Evolutionary conservation across 2,113 vertebrate genomes (phyloP).

Genomic region (Saguinus imperator): DNA sequence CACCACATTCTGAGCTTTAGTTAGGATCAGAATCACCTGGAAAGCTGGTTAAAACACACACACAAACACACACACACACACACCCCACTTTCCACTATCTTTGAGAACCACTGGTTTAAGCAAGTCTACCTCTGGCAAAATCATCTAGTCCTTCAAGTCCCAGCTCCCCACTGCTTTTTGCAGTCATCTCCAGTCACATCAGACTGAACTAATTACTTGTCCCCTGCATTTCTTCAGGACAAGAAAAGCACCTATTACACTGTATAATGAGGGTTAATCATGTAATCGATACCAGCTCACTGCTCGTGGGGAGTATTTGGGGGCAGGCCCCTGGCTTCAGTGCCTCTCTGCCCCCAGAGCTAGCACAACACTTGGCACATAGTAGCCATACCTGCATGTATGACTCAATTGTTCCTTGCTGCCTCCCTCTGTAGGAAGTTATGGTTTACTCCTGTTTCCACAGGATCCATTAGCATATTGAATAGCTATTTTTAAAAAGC

Average conservation of each 20-base stretch:
- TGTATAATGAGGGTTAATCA: neutral
- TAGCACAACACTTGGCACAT: neutral
- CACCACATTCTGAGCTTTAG: neutral
- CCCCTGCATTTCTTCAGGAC: neutral
- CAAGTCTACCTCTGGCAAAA: neutral
- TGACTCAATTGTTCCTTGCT: neutral
- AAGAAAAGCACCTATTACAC: neutral
- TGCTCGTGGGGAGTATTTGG: neutral
- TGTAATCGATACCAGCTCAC: neutral
- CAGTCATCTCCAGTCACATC: neutral
- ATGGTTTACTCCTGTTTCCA: neutral
- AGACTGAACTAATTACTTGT: neutral
- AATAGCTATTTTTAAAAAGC: conserved; percentile 46
- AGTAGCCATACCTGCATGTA: neutral
- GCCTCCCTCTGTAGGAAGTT: conserved; percentile 6
- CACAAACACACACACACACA: no score
- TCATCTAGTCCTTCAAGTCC: neutral
- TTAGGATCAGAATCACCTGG: neutral
- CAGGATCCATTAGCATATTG: conserved; percentile 30
- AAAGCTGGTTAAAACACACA: neutral
- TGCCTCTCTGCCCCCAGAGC: neutral
- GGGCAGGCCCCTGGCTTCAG: neutral
- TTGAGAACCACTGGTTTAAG: neutral
- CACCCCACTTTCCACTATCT: neutral
- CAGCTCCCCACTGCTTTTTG: neutral